Conservation (phyloP, 2,888 invertebrate genomes). For the Spialia ferax region DNA sequence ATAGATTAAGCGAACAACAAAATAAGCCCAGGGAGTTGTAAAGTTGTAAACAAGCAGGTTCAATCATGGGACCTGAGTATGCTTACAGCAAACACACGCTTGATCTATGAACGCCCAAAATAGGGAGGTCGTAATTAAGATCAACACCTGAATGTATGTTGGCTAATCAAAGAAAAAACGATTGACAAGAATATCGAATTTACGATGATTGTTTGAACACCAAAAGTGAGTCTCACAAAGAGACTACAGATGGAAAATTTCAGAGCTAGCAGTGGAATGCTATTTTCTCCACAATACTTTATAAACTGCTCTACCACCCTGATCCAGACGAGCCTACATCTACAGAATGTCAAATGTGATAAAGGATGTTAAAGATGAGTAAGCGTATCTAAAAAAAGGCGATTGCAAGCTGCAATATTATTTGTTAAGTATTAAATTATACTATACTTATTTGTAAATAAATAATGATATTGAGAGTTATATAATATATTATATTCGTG, state of each 20-base stretch:
- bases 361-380: conserved; percentile 42
- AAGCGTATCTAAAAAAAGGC: conserved; percentile 58
- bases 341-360: conserved; percentile 47
- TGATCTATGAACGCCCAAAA: neutral
- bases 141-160: conserved; percentile 16
- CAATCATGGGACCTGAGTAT: neutral
- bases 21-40: neutral
- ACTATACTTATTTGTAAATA: conserved; percentile 74
- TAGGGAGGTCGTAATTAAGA: neutral
- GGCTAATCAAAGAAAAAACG: conserved; percentile 19
- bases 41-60: no score
- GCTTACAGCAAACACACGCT: neutral
- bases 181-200: conserved; percentile 20
- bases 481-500: conserved; percentile 62
- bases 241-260: neutral
- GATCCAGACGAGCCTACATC: conserved; percentile 40
- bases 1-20: neutral
- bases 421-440: conserved; percentile 72
- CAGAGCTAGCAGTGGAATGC: neutral
- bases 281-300: neutral
- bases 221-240: neutral
- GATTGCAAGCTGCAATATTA: conserved; percentile 83
- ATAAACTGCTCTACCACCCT: conserved; percentile 3
- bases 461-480: conserved; percentile 55
- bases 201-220: conserved; percentile 16